Conservation (phyloP, 2,113 vertebrate genomes). For the Benitochromis conjunctus region DNA sequence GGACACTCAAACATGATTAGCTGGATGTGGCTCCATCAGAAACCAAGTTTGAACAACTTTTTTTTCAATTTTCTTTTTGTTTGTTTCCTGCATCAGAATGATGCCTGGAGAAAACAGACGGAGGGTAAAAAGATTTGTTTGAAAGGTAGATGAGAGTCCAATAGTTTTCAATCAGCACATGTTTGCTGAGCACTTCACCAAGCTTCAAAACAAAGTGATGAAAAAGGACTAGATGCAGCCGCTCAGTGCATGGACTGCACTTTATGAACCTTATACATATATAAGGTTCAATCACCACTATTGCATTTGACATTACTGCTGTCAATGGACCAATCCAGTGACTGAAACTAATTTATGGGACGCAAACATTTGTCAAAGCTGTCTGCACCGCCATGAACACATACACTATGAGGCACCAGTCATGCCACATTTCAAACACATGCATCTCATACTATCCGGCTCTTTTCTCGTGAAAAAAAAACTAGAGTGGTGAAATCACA, state of each 20-base stretch:
- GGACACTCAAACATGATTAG: constrained; percentile 65
- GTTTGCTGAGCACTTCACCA: constrained; percentile 44
- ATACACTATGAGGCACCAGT: not conserved
- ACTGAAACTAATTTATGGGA: constrained; percentile 15
- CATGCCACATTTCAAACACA: not conserved
- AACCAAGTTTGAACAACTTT: constrained; percentile 35
- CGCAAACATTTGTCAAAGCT: not conserved
- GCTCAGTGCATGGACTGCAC: not conserved
- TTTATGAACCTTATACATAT: constrained; percentile 43
- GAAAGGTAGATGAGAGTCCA: constrained; percentile 38
- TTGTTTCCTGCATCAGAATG: constrained; percentile 30
- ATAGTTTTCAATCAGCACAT: constrained; percentile 53
- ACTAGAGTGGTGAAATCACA: not conserved
- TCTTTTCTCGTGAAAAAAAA: not conserved
- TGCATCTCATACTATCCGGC: not conserved
- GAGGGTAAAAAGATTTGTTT: constrained; percentile 38
- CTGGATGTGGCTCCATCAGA: not conserved
- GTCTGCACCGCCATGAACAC: not conserved
- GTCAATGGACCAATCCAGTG: constrained; percentile 16
- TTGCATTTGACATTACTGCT: constrained; percentile 30
- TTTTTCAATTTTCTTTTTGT: not conserved
- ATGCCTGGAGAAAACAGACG: constrained; percentile 3
- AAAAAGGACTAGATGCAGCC: constrained; percentile 33
- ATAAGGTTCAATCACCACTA: not conserved
- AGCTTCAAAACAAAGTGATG: constrained; percentile 38